A percentile compares a stretch with the other conserved stretches of the same genome.
Conservation (phyloP, 2,888 invertebrate species). For the Ditylenchus weischeri region DNA sequence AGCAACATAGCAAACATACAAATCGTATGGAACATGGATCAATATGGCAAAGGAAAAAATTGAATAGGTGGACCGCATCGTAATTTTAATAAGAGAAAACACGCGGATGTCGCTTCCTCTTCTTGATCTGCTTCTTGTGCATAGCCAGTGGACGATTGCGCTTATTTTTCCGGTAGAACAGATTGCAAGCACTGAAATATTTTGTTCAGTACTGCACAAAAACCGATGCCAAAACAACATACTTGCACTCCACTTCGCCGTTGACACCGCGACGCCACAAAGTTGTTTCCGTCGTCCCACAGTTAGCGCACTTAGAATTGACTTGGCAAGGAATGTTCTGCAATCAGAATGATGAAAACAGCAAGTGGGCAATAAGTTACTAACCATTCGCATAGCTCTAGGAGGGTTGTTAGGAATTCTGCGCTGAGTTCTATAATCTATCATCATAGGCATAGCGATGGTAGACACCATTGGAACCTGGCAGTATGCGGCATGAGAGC, state of each 20-base stretch:
- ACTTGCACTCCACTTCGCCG: constrained; percentile 32
- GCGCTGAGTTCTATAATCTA: too few species aligned
- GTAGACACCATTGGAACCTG: too few species aligned
- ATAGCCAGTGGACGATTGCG: constrained; percentile 22
- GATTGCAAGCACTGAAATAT: constrained; percentile 29
- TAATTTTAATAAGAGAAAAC: too few species aligned
- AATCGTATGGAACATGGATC: too few species aligned
- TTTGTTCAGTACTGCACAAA: not conserved
- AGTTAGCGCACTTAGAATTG: constrained; percentile 25
- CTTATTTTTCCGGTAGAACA: constrained; percentile 29
- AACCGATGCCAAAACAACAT: constrained; percentile 5
- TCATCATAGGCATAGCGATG: too few species aligned
- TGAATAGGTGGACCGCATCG: too few species aligned
- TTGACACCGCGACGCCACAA: constrained; percentile 25
- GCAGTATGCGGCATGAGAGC: too few species aligned
- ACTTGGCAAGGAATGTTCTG: constrained; percentile 15
- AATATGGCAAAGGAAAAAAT: too few species aligned
- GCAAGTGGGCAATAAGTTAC: too few species aligned
- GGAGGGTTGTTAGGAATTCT: too few species aligned
- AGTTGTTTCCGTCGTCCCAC: constrained; percentile 24
- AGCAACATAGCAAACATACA: too few species aligned
- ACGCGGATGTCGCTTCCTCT: constrained; percentile 13
- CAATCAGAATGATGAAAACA: not conserved
- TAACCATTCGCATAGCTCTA: too few species aligned
- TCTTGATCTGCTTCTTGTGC: constrained; percentile 18